Base-by-base conservation (phyloP, 2,888 invertebrate species). In the Argyra leucocephala region DNA sequence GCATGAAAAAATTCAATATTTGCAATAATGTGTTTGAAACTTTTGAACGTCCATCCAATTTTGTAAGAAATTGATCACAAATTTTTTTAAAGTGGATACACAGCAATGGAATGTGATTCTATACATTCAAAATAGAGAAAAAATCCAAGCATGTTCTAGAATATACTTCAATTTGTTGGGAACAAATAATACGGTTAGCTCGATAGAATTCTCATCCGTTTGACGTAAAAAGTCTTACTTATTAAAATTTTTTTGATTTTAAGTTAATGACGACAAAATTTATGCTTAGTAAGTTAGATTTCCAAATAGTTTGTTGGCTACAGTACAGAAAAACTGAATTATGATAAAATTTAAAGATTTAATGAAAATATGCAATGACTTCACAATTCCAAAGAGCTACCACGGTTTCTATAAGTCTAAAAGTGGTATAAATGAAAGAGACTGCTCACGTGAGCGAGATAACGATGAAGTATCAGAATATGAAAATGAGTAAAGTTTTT, bases 81-180 rank as follows among this genome's bases (percentile, higher is more conserved):
- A 66, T 66, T 26, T 36, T 23, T 66, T 48, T 37, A 61, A 24
- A 9, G 22, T 10, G 63, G 31, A 21, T 48, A 63, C 26, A 62
- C 59, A 23, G 65, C 62, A 63, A 61, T 57, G 61, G 66, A 62
- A 36, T 48, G 61, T 37, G 62, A 64, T 64, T 64, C 62, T 59
- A 48, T 62, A 23, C 59, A 37, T 37, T 60, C 59, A 59, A 21
- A 24, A 66, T 64, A 21, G 57, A 37, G 61, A 57, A 24, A 3
- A 57, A 63, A 63, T 37, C 57, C 21, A 60, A 63, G 31, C 26
- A 31, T 22, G 4, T 12, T n/a, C 57, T 12, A 15, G 3, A 7
- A 15, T 57, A 57, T n/a, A 57, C 57, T 5, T 12, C 57, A 57
- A n/a, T 7, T 4, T 15, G 57, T n/a, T 57, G 57, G 57, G 57